These are phyloP conservation scores for Nowickia ferox DNA, from an alignment of 2,888 invertebrate genomes.

Conservation along the genomic window DNA sequence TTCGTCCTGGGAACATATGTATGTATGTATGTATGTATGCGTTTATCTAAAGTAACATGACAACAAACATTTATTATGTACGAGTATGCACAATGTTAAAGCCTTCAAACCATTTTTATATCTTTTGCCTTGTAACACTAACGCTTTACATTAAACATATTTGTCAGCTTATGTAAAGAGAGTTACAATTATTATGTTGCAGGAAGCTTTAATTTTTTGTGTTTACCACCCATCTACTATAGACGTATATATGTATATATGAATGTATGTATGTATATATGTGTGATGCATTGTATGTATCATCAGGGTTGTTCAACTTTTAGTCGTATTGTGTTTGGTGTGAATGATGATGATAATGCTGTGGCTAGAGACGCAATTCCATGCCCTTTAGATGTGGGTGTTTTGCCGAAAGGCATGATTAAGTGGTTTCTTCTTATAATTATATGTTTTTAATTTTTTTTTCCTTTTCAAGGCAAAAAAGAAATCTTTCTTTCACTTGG, in stretches of 20 bases:
- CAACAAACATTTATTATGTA: not conserved
- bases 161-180: constrained; percentile 4
- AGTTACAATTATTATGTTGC: constrained; percentile 32
- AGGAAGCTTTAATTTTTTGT: constrained; percentile 52
- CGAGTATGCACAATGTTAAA: constrained; percentile 40
- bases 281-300: constrained; percentile 27
- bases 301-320: constrained; percentile 71
- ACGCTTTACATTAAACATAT: constrained; percentile 24
- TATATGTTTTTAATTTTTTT: constrained; percentile 43
- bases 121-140: constrained; percentile 15
- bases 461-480: constrained; percentile 61
- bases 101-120: constrained; percentile 32
- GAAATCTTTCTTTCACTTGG: constrained; percentile 15
- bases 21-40: not conserved
- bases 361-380: constrained; percentile 66
- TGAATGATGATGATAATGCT: constrained; percentile 68
- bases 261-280: not conserved
- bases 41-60: constrained; percentile 28
- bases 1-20: constrained; percentile 54
- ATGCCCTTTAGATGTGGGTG: constrained; percentile 64
- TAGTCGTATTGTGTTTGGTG: constrained; percentile 55
- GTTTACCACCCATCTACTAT: not conserved
- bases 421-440: constrained; percentile 70
- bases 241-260: not conserved
- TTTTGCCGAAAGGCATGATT: constrained; percentile 69